These are phyloP conservation scores for Odocoileus hemionus DNA, from an alignment of 2,113 vertebrate species.

Conservation along the genomic window DNA sequence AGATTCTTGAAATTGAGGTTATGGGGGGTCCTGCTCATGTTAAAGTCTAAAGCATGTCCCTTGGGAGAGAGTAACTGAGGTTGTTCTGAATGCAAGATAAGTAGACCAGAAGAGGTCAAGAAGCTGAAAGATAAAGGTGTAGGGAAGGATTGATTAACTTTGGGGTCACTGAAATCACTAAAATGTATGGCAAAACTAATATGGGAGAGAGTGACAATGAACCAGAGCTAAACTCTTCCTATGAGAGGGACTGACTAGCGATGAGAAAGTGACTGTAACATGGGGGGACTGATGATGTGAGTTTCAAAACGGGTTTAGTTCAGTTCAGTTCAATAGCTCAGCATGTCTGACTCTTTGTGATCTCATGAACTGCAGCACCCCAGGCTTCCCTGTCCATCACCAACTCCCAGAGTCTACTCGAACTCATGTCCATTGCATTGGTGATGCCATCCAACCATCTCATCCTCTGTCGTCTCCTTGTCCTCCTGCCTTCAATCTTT, in stretches of 20 bases:
- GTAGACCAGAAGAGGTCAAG: background rate
- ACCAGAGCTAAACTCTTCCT: background rate
- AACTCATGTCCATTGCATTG: background rate
- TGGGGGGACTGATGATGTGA: background rate
- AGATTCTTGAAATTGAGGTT: background rate
- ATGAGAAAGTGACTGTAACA: background rate
- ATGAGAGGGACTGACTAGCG: background rate
- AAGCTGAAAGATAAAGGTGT: background rate
- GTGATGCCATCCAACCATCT: background rate
- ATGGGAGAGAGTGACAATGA: background rate
- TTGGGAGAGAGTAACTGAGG: background rate
- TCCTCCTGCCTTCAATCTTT: background rate
- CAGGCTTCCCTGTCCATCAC: too few species aligned
- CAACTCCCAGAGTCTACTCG: background rate
- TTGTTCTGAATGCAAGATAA: background rate
- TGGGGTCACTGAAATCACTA: background rate
- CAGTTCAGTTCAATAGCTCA: background rate
- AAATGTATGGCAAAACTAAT: background rate
- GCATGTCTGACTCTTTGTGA: background rate
- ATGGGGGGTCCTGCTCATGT: accelerated
- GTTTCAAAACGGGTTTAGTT: background rate
- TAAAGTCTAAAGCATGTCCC: background rate
- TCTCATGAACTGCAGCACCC: too few species aligned
- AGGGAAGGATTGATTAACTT: background rate
- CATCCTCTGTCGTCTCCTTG: too few species aligned